phyloP scores from a whole-genome alignment of 2,797 vertebrate genomes.

The Ctenopoma multispine region DNA sequence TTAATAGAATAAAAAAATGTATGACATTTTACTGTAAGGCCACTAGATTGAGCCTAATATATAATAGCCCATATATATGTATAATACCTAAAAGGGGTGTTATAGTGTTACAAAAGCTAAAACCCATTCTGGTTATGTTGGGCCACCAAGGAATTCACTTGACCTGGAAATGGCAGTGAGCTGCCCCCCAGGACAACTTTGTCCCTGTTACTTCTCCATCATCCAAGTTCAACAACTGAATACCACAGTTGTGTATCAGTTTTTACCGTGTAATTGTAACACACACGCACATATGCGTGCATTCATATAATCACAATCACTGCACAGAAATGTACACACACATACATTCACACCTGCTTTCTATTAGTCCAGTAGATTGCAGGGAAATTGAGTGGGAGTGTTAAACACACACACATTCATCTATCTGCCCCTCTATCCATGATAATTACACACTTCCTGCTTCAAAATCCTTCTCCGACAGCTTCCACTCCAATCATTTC shows the following conservation, averaged over 20 bases:
- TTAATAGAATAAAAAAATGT: background rate
- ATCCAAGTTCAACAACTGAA: slow-evolving; percentile 27
- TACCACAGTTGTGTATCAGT: slow-evolving; percentile 17
- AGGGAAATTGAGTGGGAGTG: slow-evolving; percentile 79
- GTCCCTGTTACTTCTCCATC: slow-evolving; percentile 41
- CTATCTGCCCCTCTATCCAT: slow-evolving; percentile 72
- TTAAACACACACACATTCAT: slow-evolving; percentile 81
- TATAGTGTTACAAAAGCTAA: slow-evolving; percentile 11
- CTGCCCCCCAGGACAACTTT: slow-evolving; percentile 21
- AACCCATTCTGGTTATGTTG: background rate
- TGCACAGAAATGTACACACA: slow-evolving; percentile 11
- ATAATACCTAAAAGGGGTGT: background rate
- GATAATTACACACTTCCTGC: slow-evolving; percentile 81
- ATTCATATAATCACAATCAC: slow-evolving; percentile 30
- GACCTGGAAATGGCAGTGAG: slow-evolving; percentile 31
- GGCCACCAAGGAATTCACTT: slow-evolving; percentile 20
- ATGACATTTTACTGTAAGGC: background rate
- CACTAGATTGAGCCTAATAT: background rate
- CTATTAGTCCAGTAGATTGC: slow-evolving; percentile 78
- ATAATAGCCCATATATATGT: too few relatives aligned
- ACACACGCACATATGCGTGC: slow-evolving; percentile 10
- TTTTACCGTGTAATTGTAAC: slow-evolving; percentile 36
- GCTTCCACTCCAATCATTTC: slow-evolving; percentile 63
- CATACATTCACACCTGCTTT: slow-evolving; percentile 75
- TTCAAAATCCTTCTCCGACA: slow-evolving; percentile 66